These are phyloP conservation scores for Fulica atra DNA, from an alignment of 2,113 vertebrate species.

Conservation along the genomic window DNA sequence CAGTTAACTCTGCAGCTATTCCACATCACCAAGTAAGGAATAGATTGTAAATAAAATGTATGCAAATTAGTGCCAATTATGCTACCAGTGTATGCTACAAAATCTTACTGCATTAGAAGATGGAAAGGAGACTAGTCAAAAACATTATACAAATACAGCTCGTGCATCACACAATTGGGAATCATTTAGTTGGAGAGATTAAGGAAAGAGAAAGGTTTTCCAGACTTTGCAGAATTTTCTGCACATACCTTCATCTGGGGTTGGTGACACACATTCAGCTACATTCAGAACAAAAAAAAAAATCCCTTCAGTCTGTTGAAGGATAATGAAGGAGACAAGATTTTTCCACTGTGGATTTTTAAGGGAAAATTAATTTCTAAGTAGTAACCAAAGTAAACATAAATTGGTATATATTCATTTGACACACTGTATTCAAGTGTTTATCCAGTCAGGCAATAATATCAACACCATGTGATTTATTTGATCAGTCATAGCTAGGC, in stretches of 20 bases:
- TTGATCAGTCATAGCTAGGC: background rate
- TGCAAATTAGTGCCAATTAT: background rate
- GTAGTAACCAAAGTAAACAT: background rate
- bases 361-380: background rate
- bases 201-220: background rate
- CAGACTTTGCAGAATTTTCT: background rate
- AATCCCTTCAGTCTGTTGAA: background rate
- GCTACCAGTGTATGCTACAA: background rate
- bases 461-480: background rate
- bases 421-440: background rate
- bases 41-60: background rate
- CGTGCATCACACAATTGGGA: background rate
- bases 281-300: background rate
- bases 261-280: background rate
- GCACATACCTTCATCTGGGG: fast-evolving
- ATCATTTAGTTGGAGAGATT: background rate
- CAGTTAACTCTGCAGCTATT: background rate
- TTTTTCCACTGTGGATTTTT: background rate
- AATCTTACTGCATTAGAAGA: background rate
- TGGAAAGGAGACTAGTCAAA: background rate
- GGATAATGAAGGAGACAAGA: background rate
- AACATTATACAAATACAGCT: background rate
- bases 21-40: background rate
- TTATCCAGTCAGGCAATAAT: background rate
- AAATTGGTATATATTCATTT: background rate